Evolutionary conservation across 2,113 vertebrate species (phyloP), one percentile per base, ranked within the genome.

Genomic region (Dipodomys merriami): DNA sequence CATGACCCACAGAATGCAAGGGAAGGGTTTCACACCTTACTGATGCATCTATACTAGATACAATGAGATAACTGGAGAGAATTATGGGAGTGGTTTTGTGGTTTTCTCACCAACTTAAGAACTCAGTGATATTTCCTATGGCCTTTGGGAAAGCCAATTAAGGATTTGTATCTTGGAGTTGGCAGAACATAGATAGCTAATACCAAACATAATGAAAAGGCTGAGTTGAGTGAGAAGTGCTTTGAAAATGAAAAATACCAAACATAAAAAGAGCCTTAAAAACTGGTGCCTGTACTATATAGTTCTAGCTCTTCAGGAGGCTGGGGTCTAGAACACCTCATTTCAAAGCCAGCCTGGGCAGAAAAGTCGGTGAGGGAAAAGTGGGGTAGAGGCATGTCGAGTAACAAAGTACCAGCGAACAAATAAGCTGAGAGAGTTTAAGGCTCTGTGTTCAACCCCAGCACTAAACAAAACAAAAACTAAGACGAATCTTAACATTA

Each of bases 231-330:
- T 89, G 53, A 76, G 86, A 95, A 72, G 44, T 86, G 23, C 90
- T 95, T 91, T 92, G 65, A 86, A 96, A 93, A 89, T 93, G 11
- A 68, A 82, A 97, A 91, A 86, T 73, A 35, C 2, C 29, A 88
- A 39, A 39, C 64, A 88, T 29, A 23, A 86, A 80, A 92, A 68
- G 27, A 85, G 22, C 72, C 72, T 67, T 87, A 57, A 90, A 82
- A 64, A 20, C 80, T 16, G 82, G 85, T 94, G 91, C 84, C 62
- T 44, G 1, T 29, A 13, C 12, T 9, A 0, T 67, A 9, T 39
- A 39, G 12, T 53, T 53, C 9, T 13, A 53, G 49, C 49, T 53
- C 11, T 13, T 53, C 49, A 11, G 49, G 49, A 49, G 49, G 49
- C 49, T 49, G 49, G 49, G 49, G 12, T 49, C 49, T 11, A 49